Percentiles rank a stretch among this genome's conserved stretches.
Conservation (phyloP, 2,113 vertebrate species). For the Mus spicilegus region DNA sequence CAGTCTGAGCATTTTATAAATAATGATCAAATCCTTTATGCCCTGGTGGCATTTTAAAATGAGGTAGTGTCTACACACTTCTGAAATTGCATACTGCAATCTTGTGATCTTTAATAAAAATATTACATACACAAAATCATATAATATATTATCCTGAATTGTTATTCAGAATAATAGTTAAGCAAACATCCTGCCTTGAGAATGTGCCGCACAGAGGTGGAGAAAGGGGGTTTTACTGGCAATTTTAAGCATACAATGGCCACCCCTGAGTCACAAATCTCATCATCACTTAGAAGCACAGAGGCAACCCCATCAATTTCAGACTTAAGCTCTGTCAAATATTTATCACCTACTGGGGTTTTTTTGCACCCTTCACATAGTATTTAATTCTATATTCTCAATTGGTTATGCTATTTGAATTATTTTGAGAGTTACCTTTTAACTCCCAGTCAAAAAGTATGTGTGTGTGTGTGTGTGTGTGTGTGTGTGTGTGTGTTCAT, state of each 20-base stretch:
- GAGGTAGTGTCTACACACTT: background rate
- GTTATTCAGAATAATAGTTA: background rate
- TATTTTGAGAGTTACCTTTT: background rate
- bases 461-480: background rate
- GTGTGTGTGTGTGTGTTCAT: background rate
- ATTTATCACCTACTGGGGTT: background rate
- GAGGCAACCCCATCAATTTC: background rate
- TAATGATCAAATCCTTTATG: background rate
- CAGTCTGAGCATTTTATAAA: background rate
- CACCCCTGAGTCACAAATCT: background rate
- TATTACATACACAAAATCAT: background rate
- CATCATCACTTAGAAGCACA: background rate
- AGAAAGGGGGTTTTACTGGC: background rate
- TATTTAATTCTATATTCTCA: background rate
- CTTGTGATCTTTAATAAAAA: background rate
- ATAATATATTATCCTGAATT: background rate
- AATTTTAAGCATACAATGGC: background rate
- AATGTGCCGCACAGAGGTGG: background rate
- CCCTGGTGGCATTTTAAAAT: background rate
- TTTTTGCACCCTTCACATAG: accelerated
- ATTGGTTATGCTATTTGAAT: background rate
- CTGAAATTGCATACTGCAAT: background rate
- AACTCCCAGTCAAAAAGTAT: no score
- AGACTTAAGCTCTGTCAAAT: background rate
- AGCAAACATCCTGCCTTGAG: background rate